Base-by-base conservation (phyloP, 2,113 vertebrate species). In the Anolis sagrei region DNA sequence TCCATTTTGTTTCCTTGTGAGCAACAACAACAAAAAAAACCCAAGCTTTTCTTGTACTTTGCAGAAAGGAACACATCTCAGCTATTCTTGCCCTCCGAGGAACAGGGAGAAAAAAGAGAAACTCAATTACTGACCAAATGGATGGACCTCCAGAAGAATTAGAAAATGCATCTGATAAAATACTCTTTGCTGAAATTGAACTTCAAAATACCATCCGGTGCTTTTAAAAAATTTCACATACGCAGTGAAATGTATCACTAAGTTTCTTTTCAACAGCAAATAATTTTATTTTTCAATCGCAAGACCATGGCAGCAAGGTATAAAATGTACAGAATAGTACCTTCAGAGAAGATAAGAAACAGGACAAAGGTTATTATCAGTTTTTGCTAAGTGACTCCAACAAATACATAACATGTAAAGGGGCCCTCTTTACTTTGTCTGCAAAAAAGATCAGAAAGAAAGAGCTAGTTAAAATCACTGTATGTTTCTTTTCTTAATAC, bases 21-120 rank as follows among this genome's bases (percentile, higher is more conserved):
- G 39, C 25, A 0, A 0, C 8, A 4, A 51, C n/a, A n/a, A n/a
- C n/a, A n/a, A n/a, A n/a, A n/a, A 36, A 36, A 75, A 75, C 90
- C 68, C 87, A 75, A 1, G 78, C 16, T 18, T 36, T 34, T 13
- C 75, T 90, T 83, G 0, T 85, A 89, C 87, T 83, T 88, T 84
- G 39, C 93, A 95, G 95, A 78, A 92, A 92, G 85, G 86, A 89
- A 5, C 95, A 95, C 0, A 0, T 95, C 58, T 19, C 86, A 51
- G 92, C 92, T 0, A 27, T 95, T 75, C 91, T 95, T 0, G 0
- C 34, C 0, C 81, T 91, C 1, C 89, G 91, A 51, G 92, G 94
- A 0, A 81, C 91, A 34, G 4, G 89, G 1, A 39, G 13, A 0
- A 32, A 73, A 66, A 88, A 29, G n/a, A 90, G 88, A 83, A 29